A percentile compares a stretch with the other conserved stretches of the same genome.
Conservation (phyloP, 2,797 vertebrate genomes). For the Tapera naevia region DNA sequence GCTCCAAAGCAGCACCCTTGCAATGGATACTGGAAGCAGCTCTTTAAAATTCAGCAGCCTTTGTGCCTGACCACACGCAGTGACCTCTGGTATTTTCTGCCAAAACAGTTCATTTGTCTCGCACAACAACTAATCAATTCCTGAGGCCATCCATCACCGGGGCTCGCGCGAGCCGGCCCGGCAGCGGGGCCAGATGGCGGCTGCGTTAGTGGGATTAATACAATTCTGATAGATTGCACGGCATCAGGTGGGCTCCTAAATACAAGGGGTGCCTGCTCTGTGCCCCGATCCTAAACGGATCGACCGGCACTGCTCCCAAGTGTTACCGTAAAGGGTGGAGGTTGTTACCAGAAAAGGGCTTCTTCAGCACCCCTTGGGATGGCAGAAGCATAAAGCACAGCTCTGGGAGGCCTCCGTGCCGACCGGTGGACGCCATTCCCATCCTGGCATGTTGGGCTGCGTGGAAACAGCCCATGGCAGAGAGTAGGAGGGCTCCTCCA, state of each 20-base stretch:
- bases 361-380: background rate
- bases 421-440: background rate
- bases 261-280: background rate
- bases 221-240: conserved; percentile 83
- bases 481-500: background rate
- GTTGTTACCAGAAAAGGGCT: background rate
- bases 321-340: accelerated
- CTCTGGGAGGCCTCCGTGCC: background rate
- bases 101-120: conserved; percentile 94
- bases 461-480: background rate
- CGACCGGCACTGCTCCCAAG: accelerated
- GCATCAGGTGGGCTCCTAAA: conserved; percentile 75
- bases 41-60: conserved; percentile 81
- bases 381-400: background rate
- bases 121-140: conserved; percentile 95
- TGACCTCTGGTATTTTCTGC: conserved; percentile 91
- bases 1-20: conserved; percentile 48
- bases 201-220: conserved; percentile 89
- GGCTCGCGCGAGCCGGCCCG: conserved; percentile 68
- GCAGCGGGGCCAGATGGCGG: conserved; percentile 79
- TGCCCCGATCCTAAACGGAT: background rate
- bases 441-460: accelerated
- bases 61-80: conserved; percentile 80
- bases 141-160: conserved; percentile 88
- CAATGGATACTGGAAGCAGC: conserved; percentile 67